Base-by-base conservation (phyloP, 2,888 invertebrate genomes). In the Sinodicranocentrus sp. region DNA sequence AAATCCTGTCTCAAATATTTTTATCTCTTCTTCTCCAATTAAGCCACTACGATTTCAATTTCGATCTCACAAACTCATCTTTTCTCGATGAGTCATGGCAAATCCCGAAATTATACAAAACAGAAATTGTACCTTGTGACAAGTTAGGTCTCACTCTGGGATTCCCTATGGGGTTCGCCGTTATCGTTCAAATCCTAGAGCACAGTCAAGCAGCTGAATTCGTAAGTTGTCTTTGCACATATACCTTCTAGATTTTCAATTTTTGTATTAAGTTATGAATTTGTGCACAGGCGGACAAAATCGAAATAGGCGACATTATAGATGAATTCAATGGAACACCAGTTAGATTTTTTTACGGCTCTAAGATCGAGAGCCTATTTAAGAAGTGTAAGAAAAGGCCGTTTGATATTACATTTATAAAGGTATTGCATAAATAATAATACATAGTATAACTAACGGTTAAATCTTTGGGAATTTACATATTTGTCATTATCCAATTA, bases 71-170 rank as follows among this genome's bases (percentile, higher is more conserved):
- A 88, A 94, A 94, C 90, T 90, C 92, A 1, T 91, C 92, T 79
- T 94, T 94, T 89, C 90, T 94, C 85, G 94, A 94, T 89, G 91
- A 92, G 65, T 92, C 93, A 0, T 94, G 94, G 94, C 91, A 91
- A 73, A 89, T 94, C 72, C 93, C 94, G 21, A 91, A 91, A 61
- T 91, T 92, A 79, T 89, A 91, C 44, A 90, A 91, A 78, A 90
- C 93, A 84, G 93, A 94, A 89, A 90, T 94, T 88, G 94, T 94
- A 75, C 94, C 94, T 33, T 93, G 93, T 89, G 91, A 91, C 88
- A 92, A 91, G 86, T 90, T 94, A 72, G 94, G 94, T 79, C 90
- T 94, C 0, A 88, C 80, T 17, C 54, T 87, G 8, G 87, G 94
- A 88, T 93, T 93, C 89, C 91, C 92, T 3, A 91, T 91, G 86